phyloP scores from a whole-genome alignment of 1,140 invertebrate genomes.

The Tetramorium parvispinum region DNA sequence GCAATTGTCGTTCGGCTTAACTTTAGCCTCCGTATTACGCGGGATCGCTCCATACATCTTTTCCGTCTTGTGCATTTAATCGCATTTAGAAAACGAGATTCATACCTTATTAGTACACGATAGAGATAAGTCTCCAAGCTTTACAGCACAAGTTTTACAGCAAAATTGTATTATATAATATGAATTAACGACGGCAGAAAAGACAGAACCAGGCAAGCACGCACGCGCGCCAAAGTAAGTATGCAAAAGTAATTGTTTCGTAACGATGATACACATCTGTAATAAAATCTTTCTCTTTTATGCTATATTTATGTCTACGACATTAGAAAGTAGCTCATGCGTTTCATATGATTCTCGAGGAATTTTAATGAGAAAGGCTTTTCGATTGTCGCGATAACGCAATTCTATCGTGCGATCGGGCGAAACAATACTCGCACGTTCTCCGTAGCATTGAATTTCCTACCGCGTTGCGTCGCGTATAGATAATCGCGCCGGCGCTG shows the following conservation, averaged over 20 bases:
- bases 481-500: not conserved
- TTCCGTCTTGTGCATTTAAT: constrained; percentile 56
- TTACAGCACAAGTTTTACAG: not conserved
- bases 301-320: not conserved
- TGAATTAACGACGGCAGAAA: not conserved
- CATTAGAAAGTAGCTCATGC: not conserved
- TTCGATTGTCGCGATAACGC: not conserved
- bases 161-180: not conserved
- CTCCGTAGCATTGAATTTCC: not conserved
- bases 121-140: not conserved
- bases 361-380: not conserved
- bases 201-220: not conserved
- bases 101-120: not conserved
- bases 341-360: not conserved
- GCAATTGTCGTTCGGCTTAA: constrained; percentile 45
- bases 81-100: not conserved
- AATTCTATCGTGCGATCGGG: not conserved
- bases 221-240: not conserved
- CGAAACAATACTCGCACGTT: not conserved
- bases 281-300: not conserved
- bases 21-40: constrained; percentile 59
- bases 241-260: not conserved
- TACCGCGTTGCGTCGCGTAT: not conserved
- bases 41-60: constrained; percentile 39
- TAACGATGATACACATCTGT: not conserved